Base-by-base conservation (phyloP, 1,140 invertebrate genomes). In the Dendroctonus ponderosae region DNA sequence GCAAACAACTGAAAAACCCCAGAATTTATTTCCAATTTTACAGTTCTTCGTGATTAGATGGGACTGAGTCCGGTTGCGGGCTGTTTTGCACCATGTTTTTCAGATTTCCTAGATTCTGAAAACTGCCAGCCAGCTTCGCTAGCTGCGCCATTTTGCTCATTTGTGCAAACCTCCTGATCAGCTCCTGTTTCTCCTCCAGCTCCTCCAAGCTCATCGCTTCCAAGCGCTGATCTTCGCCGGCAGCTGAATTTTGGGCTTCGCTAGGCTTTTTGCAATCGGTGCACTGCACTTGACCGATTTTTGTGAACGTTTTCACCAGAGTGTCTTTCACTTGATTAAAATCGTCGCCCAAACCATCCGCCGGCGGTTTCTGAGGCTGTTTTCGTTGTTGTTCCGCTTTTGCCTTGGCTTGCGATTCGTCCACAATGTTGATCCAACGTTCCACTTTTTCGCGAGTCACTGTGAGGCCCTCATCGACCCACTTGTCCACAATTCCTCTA, bases 401-500 rank as follows among this genome's bases (percentile, higher is more conserved):
- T 59, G 8, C 39, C 53, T 48, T 43, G 7, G 2, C n/a, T 49
- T 56, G 8, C 7, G 41, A 40, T 41, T 67, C 40, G 9, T 67
- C 66, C 12, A 67, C 39, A 40, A 39, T 67, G 6, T 44, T 44
- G 0, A 67, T 7, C 66, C 66, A 67, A 56, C 46, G 44, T 62
- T 49, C 50, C 7, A 67, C 66, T 46, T 62, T 61, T 15, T 67
- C 58, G 11, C 39, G 53, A 6, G 66, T 62, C 7, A 67, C 48
- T 41, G 37, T 62, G n/a, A 67, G 42, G 38, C 66, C 66, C 56
- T 67, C 66, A 7, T 15, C 26, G 14, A 37, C 38, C 66, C 66
- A 67, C 56, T 67, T 67, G n/a, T 67, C 48, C 14, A 67, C 66
- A 43, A 67, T 67, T 14, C 41, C 50, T 62, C 37, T 48, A 6